phyloP scores from a whole-genome alignment of 2,113 vertebrate genomes.

The Thunnus maccoyii region DNA sequence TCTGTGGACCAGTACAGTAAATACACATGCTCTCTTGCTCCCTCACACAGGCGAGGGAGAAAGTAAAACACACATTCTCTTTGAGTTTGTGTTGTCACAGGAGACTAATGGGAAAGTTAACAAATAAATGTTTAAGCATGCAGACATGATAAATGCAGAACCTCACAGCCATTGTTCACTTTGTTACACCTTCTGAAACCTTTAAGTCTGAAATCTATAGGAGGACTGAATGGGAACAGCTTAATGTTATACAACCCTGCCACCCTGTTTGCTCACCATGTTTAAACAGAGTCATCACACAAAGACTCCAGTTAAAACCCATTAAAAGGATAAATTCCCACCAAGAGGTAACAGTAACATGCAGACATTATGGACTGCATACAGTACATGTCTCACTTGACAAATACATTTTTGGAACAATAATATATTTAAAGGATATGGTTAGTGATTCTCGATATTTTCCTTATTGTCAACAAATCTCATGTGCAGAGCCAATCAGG shows the following conservation, averaged over 20 bases:
- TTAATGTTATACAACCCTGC: constrained; percentile 37
- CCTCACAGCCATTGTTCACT: constrained; percentile 7
- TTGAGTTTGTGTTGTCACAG: neutral
- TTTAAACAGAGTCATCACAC: constrained; percentile 6
- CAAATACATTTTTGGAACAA: neutral
- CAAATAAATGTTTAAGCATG: neutral
- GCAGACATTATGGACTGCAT: no score
- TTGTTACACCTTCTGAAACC: constrained; percentile 1
- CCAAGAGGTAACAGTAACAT: no score
- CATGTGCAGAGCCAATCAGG: no score
- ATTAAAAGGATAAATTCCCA: constrained; percentile 16
- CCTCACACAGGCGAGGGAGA: no score
- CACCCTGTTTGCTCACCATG: constrained; percentile 25
- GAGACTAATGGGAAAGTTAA: neutral
- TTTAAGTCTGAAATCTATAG: constrained; percentile 15
- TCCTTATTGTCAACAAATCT: no score
- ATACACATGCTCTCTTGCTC: no score
- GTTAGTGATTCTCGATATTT: no score
- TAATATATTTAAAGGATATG: no score
- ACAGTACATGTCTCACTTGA: neutral
- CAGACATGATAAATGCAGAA: constrained; percentile 3
- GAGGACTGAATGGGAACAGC: neutral
- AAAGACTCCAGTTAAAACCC: constrained; percentile 14
- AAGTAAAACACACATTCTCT: neutral
- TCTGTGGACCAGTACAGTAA: neutral